Base-by-base conservation (phyloP, 2,797 vertebrate species). In the Sebastolobus altivelis region DNA sequence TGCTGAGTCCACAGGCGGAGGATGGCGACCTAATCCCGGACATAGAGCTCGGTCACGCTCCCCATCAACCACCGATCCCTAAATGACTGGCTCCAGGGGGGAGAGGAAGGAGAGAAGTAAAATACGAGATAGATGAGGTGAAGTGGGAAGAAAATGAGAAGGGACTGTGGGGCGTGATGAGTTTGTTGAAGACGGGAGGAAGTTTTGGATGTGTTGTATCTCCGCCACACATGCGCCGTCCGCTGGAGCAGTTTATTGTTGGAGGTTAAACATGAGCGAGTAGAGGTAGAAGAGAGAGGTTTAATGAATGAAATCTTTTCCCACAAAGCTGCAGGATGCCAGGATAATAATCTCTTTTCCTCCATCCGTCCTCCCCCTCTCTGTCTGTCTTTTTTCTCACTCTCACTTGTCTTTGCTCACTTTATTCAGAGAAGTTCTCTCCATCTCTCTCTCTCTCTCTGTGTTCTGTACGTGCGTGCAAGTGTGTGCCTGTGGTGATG, bases 231-330 rank as follows among this genome's bases (percentile, higher is more conserved):
- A 55, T 25, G 7, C 80, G 67, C 5, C 13, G 29, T 40, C 11
- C 10, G 10, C 49, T 59, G 35, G 52, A 81, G 54, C n/a, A 61
- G 55, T 75, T 79, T 74, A 59, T 91, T 86, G 70, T 75, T 75
- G 33, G 55, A 81, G 61, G 79, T 80, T 80, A 76, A 84, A 66
- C 72, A 37, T 76, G 56, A 65, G 20, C 6, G 0, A 72, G 37
- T 55, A 55, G 29, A 76, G 37, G 60, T 65, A 49, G 46, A 75
- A 33, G 38, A 81, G 31, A 22, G 29, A 65, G 18, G 75, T 79
- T 89, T 92, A 85, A 93, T 96, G 49, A 80, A 77, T 66, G 2
- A 95, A 91, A 81, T 89, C 75, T 54, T 86, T 92, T 88, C 93
- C 72, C 93, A 86, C 88, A 95, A 78, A 90, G 65, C 83, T 85